Evolutionary conservation across 2,888 invertebrate genomes (phyloP).

Genomic region (Alcis repandata): DNA sequence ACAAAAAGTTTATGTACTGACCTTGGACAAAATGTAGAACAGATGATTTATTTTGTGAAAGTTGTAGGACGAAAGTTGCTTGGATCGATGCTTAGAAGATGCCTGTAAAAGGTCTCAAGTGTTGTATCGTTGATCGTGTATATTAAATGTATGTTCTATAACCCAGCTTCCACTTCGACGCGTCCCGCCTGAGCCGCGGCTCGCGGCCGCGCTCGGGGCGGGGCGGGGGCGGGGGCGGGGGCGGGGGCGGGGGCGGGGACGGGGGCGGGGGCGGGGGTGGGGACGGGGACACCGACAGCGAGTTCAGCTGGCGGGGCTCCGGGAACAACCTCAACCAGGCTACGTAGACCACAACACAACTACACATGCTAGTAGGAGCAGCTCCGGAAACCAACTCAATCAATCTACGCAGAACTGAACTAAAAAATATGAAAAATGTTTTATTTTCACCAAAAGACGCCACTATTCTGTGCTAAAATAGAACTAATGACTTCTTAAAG

Average conservation of each 20-base stretch:
- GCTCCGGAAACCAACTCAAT: too few relatives aligned
- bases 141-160: neutral
- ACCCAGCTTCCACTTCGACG: slow-evolving; percentile 73
- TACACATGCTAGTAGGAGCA: too few relatives aligned
- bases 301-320: slow-evolving; percentile 81
- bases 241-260: slow-evolving; percentile 54
- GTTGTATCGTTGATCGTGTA: too few relatives aligned
- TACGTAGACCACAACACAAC: neutral
- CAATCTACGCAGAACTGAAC: neutral
- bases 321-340: slow-evolving; percentile 48
- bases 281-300: slow-evolving; percentile 81
- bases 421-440: neutral
- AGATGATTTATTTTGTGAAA: too few relatives aligned
- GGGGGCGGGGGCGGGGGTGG: slow-evolving; percentile 58
- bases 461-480: too few relatives aligned
- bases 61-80: too few relatives aligned
- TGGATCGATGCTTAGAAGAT: too few relatives aligned
- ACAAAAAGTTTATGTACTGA: too few relatives aligned
- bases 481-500: too few relatives aligned
- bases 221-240: slow-evolving; percentile 72
- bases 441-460: neutral
- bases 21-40: too few relatives aligned
- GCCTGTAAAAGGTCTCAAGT: too few relatives aligned
- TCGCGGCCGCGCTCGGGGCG: slow-evolving; percentile 56
- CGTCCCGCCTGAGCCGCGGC: slow-evolving; percentile 69